Evolutionary conservation across 2,113 vertebrate species (phyloP).

Genomic region (Zosterops hypoxanthus): DNA sequence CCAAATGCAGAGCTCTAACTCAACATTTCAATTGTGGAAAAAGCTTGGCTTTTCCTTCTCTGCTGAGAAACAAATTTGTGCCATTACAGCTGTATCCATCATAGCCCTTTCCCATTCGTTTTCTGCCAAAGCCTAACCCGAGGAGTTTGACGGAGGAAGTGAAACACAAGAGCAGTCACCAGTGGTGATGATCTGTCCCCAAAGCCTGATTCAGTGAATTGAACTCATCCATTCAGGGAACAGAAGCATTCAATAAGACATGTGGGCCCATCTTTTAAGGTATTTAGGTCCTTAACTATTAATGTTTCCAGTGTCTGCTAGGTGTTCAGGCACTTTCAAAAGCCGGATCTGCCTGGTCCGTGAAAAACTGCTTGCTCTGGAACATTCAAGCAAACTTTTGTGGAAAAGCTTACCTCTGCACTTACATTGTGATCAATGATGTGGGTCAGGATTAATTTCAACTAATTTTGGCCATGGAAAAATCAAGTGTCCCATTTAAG

Average conservation of each 20-base stretch:
- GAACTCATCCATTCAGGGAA: constrained; percentile 56
- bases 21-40: not conserved
- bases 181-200: constrained; percentile 59
- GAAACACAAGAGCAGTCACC: constrained; percentile 57
- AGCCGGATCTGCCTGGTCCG: not conserved
- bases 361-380: constrained; percentile 40
- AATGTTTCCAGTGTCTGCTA: constrained; percentile 27
- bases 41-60: not conserved
- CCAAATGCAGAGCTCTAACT: not conserved
- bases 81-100: constrained; percentile 4
- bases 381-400: constrained; percentile 1
- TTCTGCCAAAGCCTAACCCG: not conserved
- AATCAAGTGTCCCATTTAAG: not conserved
- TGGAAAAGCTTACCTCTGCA: constrained; percentile 47
- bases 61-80: not conserved
- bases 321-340: constrained; percentile 12
- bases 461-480: not conserved
- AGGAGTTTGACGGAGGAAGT: not conserved
- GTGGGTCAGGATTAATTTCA: constrained; percentile 32
- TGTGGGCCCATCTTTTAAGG: constrained; percentile 20
- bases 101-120: constrained; percentile 12
- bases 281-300: constrained; percentile 58
- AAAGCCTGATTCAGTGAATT: constrained; percentile 53
- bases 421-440: not conserved
- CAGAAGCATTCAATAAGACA: constrained; percentile 47